A percentile compares a stretch with the other conserved stretches of the same genome.
phyloP scores from a whole-genome alignment of 2,797 vertebrate genomes.

The Chelidonichthys spinosus region DNA sequence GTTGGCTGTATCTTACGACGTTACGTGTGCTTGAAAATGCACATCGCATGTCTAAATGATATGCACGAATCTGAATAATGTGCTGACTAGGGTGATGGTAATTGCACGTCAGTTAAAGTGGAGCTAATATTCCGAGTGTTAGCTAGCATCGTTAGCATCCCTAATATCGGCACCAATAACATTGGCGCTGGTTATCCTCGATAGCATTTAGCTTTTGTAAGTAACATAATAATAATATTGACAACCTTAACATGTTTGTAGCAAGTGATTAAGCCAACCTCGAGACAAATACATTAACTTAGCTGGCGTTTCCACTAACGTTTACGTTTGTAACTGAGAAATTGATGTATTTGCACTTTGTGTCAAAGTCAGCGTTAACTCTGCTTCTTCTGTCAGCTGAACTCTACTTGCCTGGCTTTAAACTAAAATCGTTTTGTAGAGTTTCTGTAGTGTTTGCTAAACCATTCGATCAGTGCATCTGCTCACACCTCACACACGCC shows the following conservation, averaged over 20 bases:
- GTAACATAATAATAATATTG: background rate
- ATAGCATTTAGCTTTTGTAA: background rate
- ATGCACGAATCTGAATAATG: rapidly evolving
- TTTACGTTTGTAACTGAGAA: background rate
- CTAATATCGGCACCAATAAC: conserved; percentile 4
- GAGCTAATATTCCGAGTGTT: background rate
- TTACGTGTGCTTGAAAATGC: background rate
- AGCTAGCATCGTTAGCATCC: background rate
- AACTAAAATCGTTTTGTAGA: background rate
- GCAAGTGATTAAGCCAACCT: background rate
- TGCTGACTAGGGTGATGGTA: background rate
- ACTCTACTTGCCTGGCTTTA: background rate
- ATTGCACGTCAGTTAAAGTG: background rate
- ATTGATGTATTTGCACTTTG: background rate
- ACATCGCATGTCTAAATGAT: rapidly evolving
- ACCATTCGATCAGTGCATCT: background rate
- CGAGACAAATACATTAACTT: background rate
- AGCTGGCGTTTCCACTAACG: too few species aligned
- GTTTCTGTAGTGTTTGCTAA: background rate
- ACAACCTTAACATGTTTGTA: background rate
- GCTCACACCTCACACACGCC: background rate
- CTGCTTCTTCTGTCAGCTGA: background rate
- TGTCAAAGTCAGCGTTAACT: background rate
- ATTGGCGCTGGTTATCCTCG: background rate
- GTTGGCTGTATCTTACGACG: background rate